Evolutionary conservation across 2,888 invertebrate genomes (phyloP).

Genomic region (Erebia epiphron): DNA sequence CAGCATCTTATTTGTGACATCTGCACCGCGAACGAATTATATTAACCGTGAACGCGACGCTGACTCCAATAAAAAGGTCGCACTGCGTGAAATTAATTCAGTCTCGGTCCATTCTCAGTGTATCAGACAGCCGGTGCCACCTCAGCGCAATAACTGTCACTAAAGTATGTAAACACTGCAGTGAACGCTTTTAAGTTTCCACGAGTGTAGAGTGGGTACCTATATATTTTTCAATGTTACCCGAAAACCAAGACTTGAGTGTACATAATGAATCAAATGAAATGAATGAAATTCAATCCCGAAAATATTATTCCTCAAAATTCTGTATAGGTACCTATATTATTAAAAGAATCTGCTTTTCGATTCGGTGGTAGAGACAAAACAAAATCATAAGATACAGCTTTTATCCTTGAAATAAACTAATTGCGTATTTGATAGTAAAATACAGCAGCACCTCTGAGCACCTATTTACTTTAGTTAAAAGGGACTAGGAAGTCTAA

Average conservation of each 20-base stretch:
- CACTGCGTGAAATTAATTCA: constrained; percentile 18
- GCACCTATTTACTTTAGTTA: too few species aligned
- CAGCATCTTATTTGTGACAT: constrained; percentile 11
- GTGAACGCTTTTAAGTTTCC: neutral
- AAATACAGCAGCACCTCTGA: too few species aligned
- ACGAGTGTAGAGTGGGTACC: neutral
- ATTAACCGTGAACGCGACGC: constrained; percentile 13
- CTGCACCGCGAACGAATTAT: constrained; percentile 5
- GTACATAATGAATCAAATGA: too few species aligned
- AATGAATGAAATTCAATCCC: too few species aligned
- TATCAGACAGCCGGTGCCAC: constrained; percentile 33
- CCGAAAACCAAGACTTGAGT: neutral
- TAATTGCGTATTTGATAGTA: too few species aligned
- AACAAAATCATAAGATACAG: too few species aligned
- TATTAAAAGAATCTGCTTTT: too few species aligned
- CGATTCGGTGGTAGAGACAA: too few species aligned
- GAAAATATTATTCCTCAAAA: too few species aligned
- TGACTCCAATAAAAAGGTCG: constrained; percentile 15
- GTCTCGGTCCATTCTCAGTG: constrained; percentile 19
- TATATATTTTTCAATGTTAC: neutral
- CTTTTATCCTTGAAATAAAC: too few species aligned
- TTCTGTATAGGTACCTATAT: too few species aligned
- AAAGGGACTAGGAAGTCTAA: too few species aligned
- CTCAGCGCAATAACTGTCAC: constrained; percentile 38
- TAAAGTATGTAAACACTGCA: constrained; percentile 34